Conservation (phyloP, 1,140 invertebrate genomes). For the Zaprionus taronus region DNA sequence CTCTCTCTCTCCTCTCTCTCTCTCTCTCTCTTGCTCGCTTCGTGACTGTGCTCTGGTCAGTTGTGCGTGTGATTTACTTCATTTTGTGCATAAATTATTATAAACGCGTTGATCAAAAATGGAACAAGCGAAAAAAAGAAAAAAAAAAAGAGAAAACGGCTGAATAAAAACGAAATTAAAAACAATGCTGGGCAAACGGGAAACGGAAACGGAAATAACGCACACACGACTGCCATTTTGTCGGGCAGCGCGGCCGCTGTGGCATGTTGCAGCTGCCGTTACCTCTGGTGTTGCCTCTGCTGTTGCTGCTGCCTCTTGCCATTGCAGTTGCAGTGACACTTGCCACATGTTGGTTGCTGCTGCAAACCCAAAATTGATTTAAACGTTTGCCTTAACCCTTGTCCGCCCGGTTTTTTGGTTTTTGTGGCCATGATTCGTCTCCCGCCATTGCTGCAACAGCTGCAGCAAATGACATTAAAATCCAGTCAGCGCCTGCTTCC, state of each 20-base stretch:
- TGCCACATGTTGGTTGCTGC: slow-evolving; percentile 44
- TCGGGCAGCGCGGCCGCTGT: slow-evolving; percentile 24
- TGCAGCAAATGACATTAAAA: slow-evolving; percentile 73
- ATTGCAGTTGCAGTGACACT: slow-evolving; percentile 12
- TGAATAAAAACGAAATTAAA: slow-evolving; percentile 48
- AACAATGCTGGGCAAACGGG: slow-evolving; percentile 21
- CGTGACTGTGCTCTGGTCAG: not conserved
- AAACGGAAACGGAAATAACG: slow-evolving; percentile 51
- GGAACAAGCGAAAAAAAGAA: slow-evolving; percentile 41
- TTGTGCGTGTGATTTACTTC: slow-evolving; percentile 75
- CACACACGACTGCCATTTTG: slow-evolving; percentile 42
- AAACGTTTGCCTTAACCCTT: slow-evolving; percentile 37
- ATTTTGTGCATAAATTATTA: slow-evolving; percentile 75
- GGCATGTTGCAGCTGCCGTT: slow-evolving; percentile 21
- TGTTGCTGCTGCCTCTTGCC: not conserved
- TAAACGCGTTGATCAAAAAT: slow-evolving; percentile 62
- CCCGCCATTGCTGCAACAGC: slow-evolving; percentile 51
- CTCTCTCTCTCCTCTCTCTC: not conserved
- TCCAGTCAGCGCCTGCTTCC: slow-evolving; percentile 35
- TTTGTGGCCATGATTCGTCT: slow-evolving; percentile 41
- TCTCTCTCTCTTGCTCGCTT: slow-evolving; percentile 3
- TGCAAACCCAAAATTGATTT: slow-evolving; percentile 49
- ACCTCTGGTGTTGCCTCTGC: no score
- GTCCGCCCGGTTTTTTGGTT: slow-evolving; percentile 20
- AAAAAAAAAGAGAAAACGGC: not conserved